A percentile compares a stretch with the other conserved stretches of the same genome.
phyloP scores from a whole-genome alignment of 1,140 invertebrate genomes.

The Conopomorpha cramerella region DNA sequence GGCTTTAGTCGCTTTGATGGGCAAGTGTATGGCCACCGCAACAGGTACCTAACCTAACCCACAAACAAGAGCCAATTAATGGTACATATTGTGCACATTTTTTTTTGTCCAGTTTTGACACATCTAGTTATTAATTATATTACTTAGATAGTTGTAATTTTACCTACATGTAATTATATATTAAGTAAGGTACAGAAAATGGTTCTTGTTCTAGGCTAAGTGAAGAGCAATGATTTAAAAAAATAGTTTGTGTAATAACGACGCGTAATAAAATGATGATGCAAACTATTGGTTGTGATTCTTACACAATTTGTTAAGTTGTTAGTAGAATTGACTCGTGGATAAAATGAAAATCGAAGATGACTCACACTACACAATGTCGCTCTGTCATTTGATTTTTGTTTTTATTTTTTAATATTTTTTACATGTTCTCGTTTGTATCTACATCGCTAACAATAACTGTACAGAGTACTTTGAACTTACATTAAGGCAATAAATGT shows the following conservation, averaged over 20 bases:
- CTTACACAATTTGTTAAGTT: slow-evolving; percentile 60
- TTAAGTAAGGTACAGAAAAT: slow-evolving; percentile 54
- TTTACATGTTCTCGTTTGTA: slow-evolving; percentile 57
- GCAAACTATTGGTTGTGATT: slow-evolving; percentile 61
- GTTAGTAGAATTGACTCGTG: slow-evolving; percentile 56
- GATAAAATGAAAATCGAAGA: slow-evolving; percentile 35
- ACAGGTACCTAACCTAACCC: too few relatives aligned
- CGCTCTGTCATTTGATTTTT: slow-evolving; percentile 38
- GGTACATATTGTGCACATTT: too few relatives aligned
- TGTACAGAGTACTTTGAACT: slow-evolving; percentile 60
- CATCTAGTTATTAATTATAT: too few relatives aligned
- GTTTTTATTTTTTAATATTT: slow-evolving; percentile 43
- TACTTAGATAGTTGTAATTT: slow-evolving; percentile 59
- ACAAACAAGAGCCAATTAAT: too few relatives aligned
- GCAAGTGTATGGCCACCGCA: too few relatives aligned
- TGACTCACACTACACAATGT: slow-evolving; percentile 47
- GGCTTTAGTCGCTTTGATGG: too few relatives aligned
- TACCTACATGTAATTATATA: slow-evolving; percentile 57
- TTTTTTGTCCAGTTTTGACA: too few relatives aligned
- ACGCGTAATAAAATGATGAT: slow-evolving; percentile 57
- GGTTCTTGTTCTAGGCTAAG: slow-evolving; percentile 58
- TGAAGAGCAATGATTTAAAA: slow-evolving; percentile 58
- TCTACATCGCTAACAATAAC: slow-evolving; percentile 60
- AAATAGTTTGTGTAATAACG: slow-evolving; percentile 59
- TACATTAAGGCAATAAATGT: slow-evolving; percentile 61